Evolutionary conservation across 2,888 invertebrate genomes (phyloP).

Genomic region (Sepiola atlantica): DNA sequence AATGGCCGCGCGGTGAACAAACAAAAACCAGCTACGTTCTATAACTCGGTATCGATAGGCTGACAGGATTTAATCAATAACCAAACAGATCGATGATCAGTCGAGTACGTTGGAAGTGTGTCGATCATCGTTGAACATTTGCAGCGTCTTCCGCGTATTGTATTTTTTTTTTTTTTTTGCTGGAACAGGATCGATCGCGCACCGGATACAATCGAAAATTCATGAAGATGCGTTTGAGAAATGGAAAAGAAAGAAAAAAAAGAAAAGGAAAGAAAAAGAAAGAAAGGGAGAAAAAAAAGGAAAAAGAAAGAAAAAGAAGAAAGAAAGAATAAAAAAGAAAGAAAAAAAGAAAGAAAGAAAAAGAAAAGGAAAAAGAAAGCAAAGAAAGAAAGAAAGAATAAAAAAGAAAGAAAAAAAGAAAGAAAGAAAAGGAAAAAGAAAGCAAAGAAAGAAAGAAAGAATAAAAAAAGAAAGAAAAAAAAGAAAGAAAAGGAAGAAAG

Average conservation of each 20-base stretch:
- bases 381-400: no score
- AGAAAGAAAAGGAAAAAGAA: no score
- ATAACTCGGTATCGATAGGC: not conserved
- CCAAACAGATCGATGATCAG: not conserved
- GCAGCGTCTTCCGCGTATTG: not conserved
- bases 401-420: no score
- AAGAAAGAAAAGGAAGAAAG: no score
- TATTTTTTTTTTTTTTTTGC: not conserved
- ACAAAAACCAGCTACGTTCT: not conserved
- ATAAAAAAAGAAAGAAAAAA: no score
- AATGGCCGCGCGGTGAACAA: not conserved
- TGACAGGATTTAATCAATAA: not conserved
- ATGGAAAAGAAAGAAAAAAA: not conserved
- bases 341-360: not conserved
- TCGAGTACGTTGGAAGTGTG: not conserved
- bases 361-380: no score
- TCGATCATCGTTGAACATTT: not conserved
- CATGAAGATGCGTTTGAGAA: not conserved
- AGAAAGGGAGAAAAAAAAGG: not conserved
- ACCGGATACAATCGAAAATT: not conserved
- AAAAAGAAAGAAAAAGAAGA: not conserved
- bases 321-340: not conserved
- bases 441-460: no score
- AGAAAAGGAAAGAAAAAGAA: not conserved
- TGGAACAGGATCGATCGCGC: not conserved